These are phyloP conservation scores for Rhombomys opimus DNA, from an alignment of 2,113 vertebrate genomes.

Conservation along the genomic window DNA sequence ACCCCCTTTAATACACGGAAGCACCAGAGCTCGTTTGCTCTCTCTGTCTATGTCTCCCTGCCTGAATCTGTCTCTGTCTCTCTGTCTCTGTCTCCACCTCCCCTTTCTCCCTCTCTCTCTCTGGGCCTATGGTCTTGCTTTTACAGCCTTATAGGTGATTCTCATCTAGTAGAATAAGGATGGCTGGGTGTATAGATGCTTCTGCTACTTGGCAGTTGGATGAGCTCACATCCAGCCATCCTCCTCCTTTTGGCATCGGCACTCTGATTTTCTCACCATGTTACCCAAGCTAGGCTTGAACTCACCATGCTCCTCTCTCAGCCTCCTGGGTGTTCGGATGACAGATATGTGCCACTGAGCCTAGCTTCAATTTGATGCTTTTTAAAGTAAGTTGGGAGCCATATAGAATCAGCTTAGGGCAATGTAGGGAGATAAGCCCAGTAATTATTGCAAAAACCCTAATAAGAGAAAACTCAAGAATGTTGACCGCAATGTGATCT, in stretches of 20 bases:
- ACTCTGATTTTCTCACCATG: background rate
- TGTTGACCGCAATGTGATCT: background rate
- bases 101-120: no score
- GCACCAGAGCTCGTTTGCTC: background rate
- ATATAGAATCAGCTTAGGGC: background rate
- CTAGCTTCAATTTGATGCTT: background rate
- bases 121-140: background rate
- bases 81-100: no score
- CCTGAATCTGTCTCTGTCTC: background rate
- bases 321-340: background rate
- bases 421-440: background rate
- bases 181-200: background rate
- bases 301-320: background rate
- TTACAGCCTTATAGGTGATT: background rate
- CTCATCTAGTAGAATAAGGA: background rate
- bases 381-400: background rate
- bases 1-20: background rate
- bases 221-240: no score
- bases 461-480: background rate
- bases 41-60: accelerated
- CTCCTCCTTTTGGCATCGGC: background rate
- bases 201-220: background rate
- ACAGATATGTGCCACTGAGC: background rate
- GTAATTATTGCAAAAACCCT: background rate
- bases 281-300: background rate